Evolutionary conservation across 2,113 vertebrate species (phyloP).

Genomic region (Crotophaga sulcirostris): DNA sequence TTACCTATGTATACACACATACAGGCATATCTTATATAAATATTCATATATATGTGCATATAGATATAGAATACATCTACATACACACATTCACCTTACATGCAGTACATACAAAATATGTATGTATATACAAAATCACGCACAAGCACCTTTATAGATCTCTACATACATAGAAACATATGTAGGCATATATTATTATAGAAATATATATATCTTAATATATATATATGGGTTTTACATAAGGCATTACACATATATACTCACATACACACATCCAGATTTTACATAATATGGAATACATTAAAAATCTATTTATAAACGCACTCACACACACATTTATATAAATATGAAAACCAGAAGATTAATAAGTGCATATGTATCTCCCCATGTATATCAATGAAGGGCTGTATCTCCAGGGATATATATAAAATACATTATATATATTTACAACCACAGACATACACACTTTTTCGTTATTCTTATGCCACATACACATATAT

Average conservation of each 20-base stretch:
- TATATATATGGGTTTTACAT: rapidly evolving
- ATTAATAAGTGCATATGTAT: rapidly evolving
- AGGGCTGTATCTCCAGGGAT: background rate
- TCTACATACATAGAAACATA: background rate
- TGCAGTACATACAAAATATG: background rate
- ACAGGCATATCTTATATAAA: background rate
- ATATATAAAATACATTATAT: too few relatives aligned
- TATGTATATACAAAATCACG: background rate
- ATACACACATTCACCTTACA: background rate
- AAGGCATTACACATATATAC: background rate
- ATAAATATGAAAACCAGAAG: background rate
- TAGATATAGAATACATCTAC: background rate
- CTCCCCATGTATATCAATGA: too few relatives aligned
- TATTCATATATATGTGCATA: too few relatives aligned
- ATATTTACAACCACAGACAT: background rate
- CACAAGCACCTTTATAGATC: background rate
- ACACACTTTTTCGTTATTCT: background rate
- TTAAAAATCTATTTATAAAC: background rate
- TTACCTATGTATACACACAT: background rate
- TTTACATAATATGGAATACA: background rate
- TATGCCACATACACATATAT: background rate
- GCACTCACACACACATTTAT: background rate
- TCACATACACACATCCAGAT: background rate
- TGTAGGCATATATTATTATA: too few relatives aligned
- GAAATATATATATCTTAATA: background rate